Base-by-base conservation (phyloP, 1,140 invertebrate genomes). In the Pantala flavescens region DNA sequence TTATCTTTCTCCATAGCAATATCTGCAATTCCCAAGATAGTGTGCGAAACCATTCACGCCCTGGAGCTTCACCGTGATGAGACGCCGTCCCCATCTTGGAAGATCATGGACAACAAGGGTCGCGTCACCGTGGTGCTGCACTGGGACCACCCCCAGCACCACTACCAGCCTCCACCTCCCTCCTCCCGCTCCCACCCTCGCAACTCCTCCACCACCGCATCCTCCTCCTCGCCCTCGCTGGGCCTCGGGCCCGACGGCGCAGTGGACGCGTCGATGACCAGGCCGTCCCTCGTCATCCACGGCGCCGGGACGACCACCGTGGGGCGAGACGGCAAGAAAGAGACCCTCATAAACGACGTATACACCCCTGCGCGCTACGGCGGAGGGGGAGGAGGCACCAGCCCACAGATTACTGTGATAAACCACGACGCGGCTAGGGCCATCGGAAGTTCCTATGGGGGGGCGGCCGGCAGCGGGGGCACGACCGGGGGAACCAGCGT, bases 51-150 rank as follows among this genome's bases (percentile, higher is more conserved):
- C 79, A 95, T 96, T 80, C 93, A 95, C 87, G 93, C 93, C 75
- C 85, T 96, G 85, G 93, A 95, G 83, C 85, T 96, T 80, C 93
- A 95, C 85, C 49, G 49, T 63, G 92, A 96, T 93, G 94, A 95
- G 84, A 93, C 93, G 80, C 93, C 94, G 79, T 63, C 49, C 49
- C 71, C 71, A 14, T 95, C 93, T 84, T 97, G 94, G 94, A 96
- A 96, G 85, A 95, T 96, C 86, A 95, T 95, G 92, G 94, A 96
- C 88, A 95, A 95, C 88, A 93, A 95, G 86, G 93, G 93, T 80
- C 89, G 93, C 82, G 92, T 96, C 84, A 96, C 94, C 79, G 93
- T 97, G 83, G 93, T 96, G 78, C 85, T 96, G 81, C 92, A 95
- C 84, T 95, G 94, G 93, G 93, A 95, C 86, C 93, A 94, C 77